Percentiles rank a stretch among this genome's conserved stretches.
Conservation (phyloP, 30 jellyfish, hydroid and myxozoan species). For the Sanderia malayensis region DNA sequence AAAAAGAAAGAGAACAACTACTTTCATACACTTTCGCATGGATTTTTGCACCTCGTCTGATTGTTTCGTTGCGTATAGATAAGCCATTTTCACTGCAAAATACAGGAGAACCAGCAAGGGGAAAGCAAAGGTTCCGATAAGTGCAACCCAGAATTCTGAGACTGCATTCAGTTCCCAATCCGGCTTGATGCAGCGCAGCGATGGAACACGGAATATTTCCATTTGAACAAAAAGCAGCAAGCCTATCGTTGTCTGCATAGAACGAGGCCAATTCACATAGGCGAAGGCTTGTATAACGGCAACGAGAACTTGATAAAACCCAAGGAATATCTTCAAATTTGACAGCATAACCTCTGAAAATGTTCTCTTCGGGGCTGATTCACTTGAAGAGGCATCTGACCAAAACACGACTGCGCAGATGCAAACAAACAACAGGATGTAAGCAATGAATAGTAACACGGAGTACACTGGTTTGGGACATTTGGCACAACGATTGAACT, state of each 20-base stretch:
- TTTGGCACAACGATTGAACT: constrained; percentile 25
- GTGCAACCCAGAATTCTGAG: constrained; percentile 31
- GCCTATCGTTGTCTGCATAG: background rate
- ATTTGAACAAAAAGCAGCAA: constrained; percentile 24
- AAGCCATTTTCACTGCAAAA: constrained; percentile 8
- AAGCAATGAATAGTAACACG: constrained; percentile 11
- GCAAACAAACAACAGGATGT: constrained; percentile 6
- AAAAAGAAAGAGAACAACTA: background rate
- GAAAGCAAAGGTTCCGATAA: constrained; percentile 26
- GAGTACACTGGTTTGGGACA: constrained; percentile 34
- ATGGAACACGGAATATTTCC: constrained; percentile 31
- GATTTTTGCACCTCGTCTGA: background rate
- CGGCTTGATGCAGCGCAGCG: constrained; percentile 47
- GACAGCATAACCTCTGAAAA: constrained; percentile 50
- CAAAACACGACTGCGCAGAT: constrained; percentile 36
- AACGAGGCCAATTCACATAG: constrained; percentile 47
- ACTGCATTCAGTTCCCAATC: constrained; percentile 22
- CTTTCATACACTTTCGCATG: background rate
- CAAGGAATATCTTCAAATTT: constrained; percentile 37
- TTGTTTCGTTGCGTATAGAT: background rate
- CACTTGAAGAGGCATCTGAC: constrained; percentile 8
- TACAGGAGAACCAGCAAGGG: constrained; percentile 20
- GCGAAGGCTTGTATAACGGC: constrained; percentile 21
- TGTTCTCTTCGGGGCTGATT: constrained; percentile 10
- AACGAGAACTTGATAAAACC: constrained; percentile 40